Evolutionary conservation across 2,888 invertebrate genomes (phyloP).

Genomic region (Drosophila nr. medialis): DNA sequence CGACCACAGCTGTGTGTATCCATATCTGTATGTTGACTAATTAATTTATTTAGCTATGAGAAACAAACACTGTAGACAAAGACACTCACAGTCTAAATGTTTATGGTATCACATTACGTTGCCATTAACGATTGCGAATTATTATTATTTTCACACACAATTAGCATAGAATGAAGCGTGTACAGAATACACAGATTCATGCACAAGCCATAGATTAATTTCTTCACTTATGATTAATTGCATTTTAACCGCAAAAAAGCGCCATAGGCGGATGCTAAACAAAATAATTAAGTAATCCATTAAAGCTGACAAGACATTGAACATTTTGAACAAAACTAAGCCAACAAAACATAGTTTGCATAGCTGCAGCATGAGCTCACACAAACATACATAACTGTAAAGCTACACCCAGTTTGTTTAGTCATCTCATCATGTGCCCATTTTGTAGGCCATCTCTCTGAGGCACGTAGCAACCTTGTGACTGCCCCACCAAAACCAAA

Average conservation of each 20-base stretch:
- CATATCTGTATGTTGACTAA: conserved; percentile 50
- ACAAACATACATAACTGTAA: conserved; percentile 41
- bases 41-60: conserved; percentile 73
- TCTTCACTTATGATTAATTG: conserved; percentile 65
- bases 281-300: conserved; percentile 51
- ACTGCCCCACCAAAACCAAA: background rate
- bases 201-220: background rate
- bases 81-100: conserved; percentile 60
- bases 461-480: conserved; percentile 68
- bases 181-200: conserved; percentile 16
- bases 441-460: conserved; percentile 53
- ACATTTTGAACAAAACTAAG: conserved; percentile 15
- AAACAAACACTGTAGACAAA: conserved; percentile 31
- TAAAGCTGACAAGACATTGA: conserved; percentile 23
- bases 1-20: background rate
- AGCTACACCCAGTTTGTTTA: conserved; percentile 47
- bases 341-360: conserved; percentile 6
- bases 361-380: conserved; percentile 28
- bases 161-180: conserved; percentile 67
- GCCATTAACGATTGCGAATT: conserved; percentile 39
- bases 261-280: conserved; percentile 40
- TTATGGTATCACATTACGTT: conserved; percentile 71
- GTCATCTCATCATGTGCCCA: conserved; percentile 22
- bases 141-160: conserved; percentile 46
- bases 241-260: conserved; percentile 44